A percentile compares a stretch with the other conserved stretches of the same genome.
These are phyloP conservation scores for Drosophila kikkawai DNA, from an alignment of 1,140 invertebrate species.

Conservation along the genomic window DNA sequence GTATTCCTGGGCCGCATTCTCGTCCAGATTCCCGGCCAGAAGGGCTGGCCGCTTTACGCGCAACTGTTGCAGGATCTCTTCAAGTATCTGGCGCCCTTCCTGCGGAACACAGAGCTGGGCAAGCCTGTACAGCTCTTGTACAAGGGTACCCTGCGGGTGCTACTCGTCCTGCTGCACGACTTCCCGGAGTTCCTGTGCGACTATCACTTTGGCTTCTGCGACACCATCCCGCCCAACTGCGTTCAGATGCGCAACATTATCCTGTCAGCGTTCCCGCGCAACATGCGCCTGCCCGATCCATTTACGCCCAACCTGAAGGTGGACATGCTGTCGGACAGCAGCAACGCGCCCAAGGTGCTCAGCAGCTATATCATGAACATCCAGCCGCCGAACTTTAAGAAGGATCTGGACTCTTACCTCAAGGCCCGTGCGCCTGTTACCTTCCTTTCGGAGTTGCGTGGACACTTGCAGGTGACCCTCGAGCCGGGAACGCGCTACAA, in stretches of 20 bases:
- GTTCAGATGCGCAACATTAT: slow-evolving; percentile 99
- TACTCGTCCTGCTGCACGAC: slow-evolving; percentile 98
- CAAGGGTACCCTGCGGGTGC: slow-evolving; percentile 97
- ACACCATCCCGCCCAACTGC: slow-evolving; percentile 99
- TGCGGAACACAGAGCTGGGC: slow-evolving; percentile 97
- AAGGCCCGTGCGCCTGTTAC: slow-evolving; percentile 97
- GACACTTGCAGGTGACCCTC: slow-evolving; percentile 93
- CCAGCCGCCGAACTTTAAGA: slow-evolving; percentile 95
- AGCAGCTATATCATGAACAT: slow-evolving; percentile 96
- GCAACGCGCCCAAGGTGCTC: slow-evolving; percentile 93
- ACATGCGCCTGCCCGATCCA: slow-evolving; percentile 99
- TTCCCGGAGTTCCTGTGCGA: slow-evolving; percentile 99
- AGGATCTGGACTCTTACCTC: slow-evolving; percentile 98
- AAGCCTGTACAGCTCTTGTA: slow-evolving; percentile 97
- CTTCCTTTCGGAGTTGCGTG: slow-evolving; percentile 96
- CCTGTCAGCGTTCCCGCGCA: slow-evolving; percentile 98
- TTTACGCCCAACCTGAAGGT: slow-evolving; percentile 99
- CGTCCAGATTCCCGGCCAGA: slow-evolving; percentile 93
- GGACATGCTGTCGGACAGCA: slow-evolving; percentile 95
- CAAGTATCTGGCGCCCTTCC: slow-evolving; percentile 98
- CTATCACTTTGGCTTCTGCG: slow-evolving; percentile 99
- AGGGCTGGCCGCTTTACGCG: slow-evolving; percentile 95
- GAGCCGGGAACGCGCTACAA: slow-evolving; percentile 97
- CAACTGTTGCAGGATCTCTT: slow-evolving; percentile 98
- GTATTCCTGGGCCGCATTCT: slow-evolving; percentile 98